Base-by-base conservation (phyloP, 2,113 vertebrate species). In the Scartelaos histophorus region DNA sequence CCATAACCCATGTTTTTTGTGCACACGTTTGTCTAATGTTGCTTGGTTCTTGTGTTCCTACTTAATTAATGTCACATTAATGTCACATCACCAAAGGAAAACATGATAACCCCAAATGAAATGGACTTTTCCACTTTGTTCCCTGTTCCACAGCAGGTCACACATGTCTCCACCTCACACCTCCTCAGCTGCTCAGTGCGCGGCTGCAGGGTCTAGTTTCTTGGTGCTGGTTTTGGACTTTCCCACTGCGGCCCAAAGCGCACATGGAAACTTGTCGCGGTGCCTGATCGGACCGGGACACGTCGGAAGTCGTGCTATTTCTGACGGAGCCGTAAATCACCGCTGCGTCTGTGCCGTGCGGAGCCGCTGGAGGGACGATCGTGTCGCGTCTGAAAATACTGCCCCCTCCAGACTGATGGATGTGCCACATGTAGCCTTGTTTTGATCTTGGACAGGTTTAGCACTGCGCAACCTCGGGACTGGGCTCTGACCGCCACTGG, bases 201-300 rank as follows among this genome's bases (percentile, higher is more conserved):
- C 16, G 58, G 13, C 25, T 19, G 58, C 34, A 46, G 58, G 78
- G 61, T 76, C 11, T 11, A 35, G 78, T 83, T 85, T 66, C 78
- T 58, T 67, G 66, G 56, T 22, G 62, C 84, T 82, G 74, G 82
- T 87, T 90, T 84, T 83, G 82, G 75, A 89, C 67, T 74, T 87
- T 80, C 74, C 68, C 75, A 81, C 47, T 70, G 79, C 17, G 67
- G 21, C 65, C 66, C 76, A 38, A 7, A 46, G 21, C 1, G 22
- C 56, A 46, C 1, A 19, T 76, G 70, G 81, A 85, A 76, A 58
- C 74, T 81, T 84, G 67, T 22, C 71, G 57, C 17, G 0, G 43
- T 56, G 81, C 79, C 70, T 17, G 46, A 64, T 54, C 38, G 13
- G 66, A 67, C 79, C 51, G 7, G 56, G 74, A 74, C 49, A 12